Evolutionary conservation across 2,797 vertebrate species (phyloP), one percentile per base, ranked within the genome.

Genomic region (Danio kyathit): DNA sequence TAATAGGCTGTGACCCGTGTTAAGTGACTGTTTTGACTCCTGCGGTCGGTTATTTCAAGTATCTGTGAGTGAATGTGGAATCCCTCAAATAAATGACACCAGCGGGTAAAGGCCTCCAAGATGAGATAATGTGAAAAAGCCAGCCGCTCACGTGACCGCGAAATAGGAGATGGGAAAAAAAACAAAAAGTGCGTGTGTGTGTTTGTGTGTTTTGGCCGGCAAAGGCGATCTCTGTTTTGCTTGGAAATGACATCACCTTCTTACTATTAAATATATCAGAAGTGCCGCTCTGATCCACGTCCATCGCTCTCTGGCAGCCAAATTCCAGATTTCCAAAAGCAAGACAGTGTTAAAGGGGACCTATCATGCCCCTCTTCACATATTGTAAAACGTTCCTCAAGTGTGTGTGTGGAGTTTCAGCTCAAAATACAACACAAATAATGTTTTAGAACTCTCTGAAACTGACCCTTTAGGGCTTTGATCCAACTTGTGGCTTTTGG

Each of bases 181-280:
- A 88, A 72, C 65, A 57, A 81, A 79, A 76, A 65, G 14, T 38
- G 63, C 48, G 71, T 38, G 63, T 48, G 71, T 49, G 70, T 74
- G 76, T 82, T 49, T 82, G 73, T 74, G 66, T 76, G 66, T 51
- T 80, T 78, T 81, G 87, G 87, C 91, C 89, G 88, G 84, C 91
- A 87, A 91, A 86, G 89, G 90, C 88, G 82, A 87, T 92, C 90
- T 93, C 89, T 91, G 91, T 93, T 93, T 92, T 86, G 88, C 64
- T 89, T 88, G 87, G 90, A 80, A 86, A 93, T 94, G 90, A 95
- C 93, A 93, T 94, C 92, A 94, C 88, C 85, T 86, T 91, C 87
- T 90, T 92, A 90, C 90, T 91, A 89, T 93, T 92, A 90, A 87
- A 90, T 90, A 90, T 88, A 92, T 93, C 91, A 92, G 89, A 91